Percentiles rank a stretch among this genome's conserved stretches.
Evolutionary conservation across 2,797 vertebrate genomes (phyloP).

Genomic region (Pseudochirops corinnae): DNA sequence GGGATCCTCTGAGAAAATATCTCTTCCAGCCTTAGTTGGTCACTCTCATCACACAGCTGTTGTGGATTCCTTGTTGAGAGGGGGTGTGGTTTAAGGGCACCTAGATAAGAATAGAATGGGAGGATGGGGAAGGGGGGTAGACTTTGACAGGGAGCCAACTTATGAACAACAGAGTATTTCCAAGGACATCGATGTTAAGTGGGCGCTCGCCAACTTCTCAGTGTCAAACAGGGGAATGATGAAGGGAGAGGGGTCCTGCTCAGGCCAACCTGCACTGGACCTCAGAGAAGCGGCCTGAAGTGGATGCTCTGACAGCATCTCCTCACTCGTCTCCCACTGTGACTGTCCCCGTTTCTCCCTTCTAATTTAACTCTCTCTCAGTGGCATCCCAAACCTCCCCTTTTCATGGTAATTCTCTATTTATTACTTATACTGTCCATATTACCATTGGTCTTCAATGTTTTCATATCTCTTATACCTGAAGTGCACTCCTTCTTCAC

Average conservation of each 20-base stretch:
- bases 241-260: not conserved
- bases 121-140: not conserved
- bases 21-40: not conserved
- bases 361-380: not conserved
- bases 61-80: not conserved
- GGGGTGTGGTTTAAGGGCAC: not conserved
- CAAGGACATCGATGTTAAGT: not conserved
- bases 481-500: not conserved
- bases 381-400: not conserved
- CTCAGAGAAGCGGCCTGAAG: not conserved
- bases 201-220: not conserved
- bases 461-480: not conserved
- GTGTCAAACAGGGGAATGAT: not conserved
- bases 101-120: not conserved
- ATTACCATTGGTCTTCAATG: not conserved
- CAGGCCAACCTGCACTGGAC: not conserved
- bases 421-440: not conserved
- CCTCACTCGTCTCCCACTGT: not conserved
- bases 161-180: not conserved
- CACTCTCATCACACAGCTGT: not conserved
- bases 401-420: not conserved
- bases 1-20: not conserved
- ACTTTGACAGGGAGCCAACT: not conserved
- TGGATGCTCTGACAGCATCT: not conserved
- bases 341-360: not conserved